These are phyloP conservation scores for Anguilla megastoma DNA, from an alignment of 2,797 vertebrate genomes.

Conservation along the genomic window DNA sequence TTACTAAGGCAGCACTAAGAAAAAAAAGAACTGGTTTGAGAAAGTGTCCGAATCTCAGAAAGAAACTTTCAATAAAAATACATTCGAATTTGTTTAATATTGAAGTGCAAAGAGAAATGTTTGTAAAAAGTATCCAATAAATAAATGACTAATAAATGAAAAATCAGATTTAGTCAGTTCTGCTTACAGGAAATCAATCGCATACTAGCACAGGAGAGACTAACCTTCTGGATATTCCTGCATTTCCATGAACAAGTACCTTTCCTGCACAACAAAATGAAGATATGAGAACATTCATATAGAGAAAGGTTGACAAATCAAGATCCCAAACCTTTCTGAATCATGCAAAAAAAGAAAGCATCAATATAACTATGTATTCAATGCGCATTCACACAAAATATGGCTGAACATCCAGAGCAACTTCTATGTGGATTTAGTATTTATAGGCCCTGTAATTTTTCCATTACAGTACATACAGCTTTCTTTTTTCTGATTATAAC, in stretches of 20 bases:
- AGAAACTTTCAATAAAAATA: neutral
- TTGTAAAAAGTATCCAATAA: neutral
- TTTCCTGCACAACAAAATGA: conserved; percentile 76
- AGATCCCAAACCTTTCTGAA: neutral
- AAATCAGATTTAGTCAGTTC: neutral
- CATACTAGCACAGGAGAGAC: conserved; percentile 5
- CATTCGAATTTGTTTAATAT: neutral
- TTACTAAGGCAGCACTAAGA: conserved; percentile 87
- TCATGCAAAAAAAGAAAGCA: neutral
- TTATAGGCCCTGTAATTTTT: neutral
- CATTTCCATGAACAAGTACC: conserved; percentile 97
- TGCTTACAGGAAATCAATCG: neutral
- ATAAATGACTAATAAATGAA: neutral
- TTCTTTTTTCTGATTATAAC: neutral
- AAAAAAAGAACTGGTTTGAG: conserved; percentile 54
- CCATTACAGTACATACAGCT: neutral
- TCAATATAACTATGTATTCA: too few species aligned
- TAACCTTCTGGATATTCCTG: conserved; percentile 98
- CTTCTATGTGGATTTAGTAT: neutral
- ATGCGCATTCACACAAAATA: too few species aligned
- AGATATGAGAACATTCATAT: neutral
- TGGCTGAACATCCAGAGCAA: too few species aligned
- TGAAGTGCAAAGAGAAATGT: neutral
- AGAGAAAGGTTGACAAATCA: too few species aligned
- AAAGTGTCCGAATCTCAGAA: neutral